Evolutionary conservation across 2,113 vertebrate genomes (phyloP).

Genomic region (Vulpes ferrilata): DNA sequence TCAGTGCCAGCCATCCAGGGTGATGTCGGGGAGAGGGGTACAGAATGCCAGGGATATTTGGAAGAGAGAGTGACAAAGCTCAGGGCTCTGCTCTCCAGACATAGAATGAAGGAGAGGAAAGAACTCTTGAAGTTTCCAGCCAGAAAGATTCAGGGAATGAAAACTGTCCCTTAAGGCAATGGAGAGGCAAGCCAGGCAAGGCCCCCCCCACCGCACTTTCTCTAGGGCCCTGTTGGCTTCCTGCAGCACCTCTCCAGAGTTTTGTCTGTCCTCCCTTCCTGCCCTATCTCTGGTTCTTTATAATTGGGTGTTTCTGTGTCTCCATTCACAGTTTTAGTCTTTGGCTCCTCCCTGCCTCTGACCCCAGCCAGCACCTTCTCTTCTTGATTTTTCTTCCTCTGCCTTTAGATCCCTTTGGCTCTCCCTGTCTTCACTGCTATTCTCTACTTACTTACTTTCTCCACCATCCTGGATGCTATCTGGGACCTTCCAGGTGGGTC

Average conservation of each 20-base stretch:
- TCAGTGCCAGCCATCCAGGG: background rate
- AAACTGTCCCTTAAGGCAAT: background rate
- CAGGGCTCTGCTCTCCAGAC: rapidly evolving
- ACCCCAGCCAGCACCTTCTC: background rate
- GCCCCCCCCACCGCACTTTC: too few relatives aligned
- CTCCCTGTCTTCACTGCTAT: background rate
- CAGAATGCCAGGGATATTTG: background rate
- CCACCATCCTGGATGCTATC: slow-evolving; percentile 22
- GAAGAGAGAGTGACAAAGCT: background rate
- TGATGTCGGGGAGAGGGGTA: background rate
- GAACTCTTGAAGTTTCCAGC: background rate
- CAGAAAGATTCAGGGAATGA: background rate
- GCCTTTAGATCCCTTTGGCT: background rate
- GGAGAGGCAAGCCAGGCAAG: background rate
- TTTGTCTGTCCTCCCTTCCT: background rate
- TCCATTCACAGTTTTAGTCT: background rate
- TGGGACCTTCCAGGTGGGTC: slow-evolving; percentile 68
- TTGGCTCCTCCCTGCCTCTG: background rate
- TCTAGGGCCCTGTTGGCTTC: too few relatives aligned
- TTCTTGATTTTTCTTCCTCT: background rate
- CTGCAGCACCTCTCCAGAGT: background rate
- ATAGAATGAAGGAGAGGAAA: background rate
- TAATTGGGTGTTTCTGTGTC: background rate
- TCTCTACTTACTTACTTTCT: rapidly evolving
- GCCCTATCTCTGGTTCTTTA: background rate